phyloP scores from a whole-genome alignment of 2,797 vertebrate genomes.

The Cygnus olor region DNA sequence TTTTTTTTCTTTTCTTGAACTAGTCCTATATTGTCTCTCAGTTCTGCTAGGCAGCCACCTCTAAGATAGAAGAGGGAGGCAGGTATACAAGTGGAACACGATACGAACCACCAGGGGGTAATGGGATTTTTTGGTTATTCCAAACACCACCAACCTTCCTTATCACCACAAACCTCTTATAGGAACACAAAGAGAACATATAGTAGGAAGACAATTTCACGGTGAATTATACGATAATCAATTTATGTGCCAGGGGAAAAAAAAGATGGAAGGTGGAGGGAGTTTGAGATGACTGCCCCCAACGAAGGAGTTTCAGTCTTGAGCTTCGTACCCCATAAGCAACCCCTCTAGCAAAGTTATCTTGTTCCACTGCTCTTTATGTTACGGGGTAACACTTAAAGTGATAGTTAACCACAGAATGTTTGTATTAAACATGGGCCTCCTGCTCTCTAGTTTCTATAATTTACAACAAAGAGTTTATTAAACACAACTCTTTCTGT shows the following conservation, averaged over 20 bases:
- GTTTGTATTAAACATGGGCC: slow-evolving; percentile 47
- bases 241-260: not conserved
- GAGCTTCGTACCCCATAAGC: not conserved
- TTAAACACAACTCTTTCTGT: slow-evolving; percentile 71
- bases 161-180: not conserved
- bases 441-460: slow-evolving; percentile 54
- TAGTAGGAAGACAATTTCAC: not conserved
- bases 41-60: not conserved
- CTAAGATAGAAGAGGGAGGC: not conserved
- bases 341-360: not conserved
- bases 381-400: not conserved
- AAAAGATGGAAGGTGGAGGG: not conserved
- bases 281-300: not conserved
- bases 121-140: not conserved
- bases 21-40: not conserved
- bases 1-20: not conserved
- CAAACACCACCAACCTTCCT: not conserved
- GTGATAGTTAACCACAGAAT: slow-evolving; percentile 36
- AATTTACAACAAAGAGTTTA: slow-evolving; percentile 73
- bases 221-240: not conserved
- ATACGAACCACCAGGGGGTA: not conserved
- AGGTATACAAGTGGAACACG: not conserved
- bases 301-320: not conserved
- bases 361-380: not conserved
- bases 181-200: not conserved